Evolutionary conservation across 2,888 invertebrate genomes (phyloP).

Genomic region (Rhorus exstirpatorius): DNA sequence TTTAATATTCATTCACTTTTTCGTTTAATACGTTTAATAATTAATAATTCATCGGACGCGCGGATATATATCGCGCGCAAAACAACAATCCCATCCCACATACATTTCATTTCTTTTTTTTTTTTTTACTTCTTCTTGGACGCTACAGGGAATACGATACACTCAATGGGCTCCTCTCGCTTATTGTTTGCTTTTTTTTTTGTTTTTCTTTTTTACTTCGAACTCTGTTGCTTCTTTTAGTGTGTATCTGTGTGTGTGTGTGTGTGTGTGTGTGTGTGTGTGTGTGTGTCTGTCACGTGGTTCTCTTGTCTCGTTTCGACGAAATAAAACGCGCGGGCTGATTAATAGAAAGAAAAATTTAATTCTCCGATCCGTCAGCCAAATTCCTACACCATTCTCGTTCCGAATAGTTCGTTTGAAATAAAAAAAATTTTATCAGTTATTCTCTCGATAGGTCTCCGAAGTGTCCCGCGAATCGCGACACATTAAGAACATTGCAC

Average conservation of each 20-base stretch:
- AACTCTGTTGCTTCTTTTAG: neutral
- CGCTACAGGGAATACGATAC: slow-evolving; percentile 61
- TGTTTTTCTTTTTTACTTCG: slow-evolving; percentile 18
- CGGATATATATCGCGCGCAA: slow-evolving; percentile 66
- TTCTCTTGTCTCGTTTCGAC: no score
- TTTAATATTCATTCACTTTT: slow-evolving; percentile 51
- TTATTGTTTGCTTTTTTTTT: slow-evolving; percentile 20
- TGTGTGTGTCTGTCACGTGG: no score
- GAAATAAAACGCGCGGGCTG: no score
- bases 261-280: no score
- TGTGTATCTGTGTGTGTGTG: no score
- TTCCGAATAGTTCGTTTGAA: neutral
- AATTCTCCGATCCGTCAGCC: no score
- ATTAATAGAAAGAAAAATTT: no score
- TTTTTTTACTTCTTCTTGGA: slow-evolving; percentile 59
- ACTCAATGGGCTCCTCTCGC: slow-evolving; percentile 49
- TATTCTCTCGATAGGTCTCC: slow-evolving; percentile 8
- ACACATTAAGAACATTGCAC: slow-evolving; percentile 66
- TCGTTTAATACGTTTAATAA: slow-evolving; percentile 35
- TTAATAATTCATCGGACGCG: slow-evolving; percentile 63
- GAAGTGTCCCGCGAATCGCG: slow-evolving; percentile 30
- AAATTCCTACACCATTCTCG: no score
- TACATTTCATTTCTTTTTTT: slow-evolving; percentile 62
- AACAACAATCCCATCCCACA: slow-evolving; percentile 63
- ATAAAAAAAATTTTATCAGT: no score